Evolutionary conservation across 2,888 invertebrate genomes (phyloP).

Genomic region (Lasiommata megera): DNA sequence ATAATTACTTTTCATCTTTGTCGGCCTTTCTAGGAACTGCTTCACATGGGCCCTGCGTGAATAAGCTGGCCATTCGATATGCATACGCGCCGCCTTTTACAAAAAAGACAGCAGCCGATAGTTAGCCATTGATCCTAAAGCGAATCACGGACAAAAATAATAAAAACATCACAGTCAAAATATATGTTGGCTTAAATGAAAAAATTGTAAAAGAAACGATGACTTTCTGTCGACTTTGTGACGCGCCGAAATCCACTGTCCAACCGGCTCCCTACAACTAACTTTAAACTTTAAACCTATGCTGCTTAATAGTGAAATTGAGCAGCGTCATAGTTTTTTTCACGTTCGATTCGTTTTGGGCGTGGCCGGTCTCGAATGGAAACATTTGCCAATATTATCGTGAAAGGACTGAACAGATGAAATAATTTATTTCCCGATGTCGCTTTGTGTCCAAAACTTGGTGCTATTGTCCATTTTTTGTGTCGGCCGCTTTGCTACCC

Average conservation of each 20-base stretch:
- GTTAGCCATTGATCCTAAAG: slow-evolving; percentile 59
- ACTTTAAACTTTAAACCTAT: slow-evolving; percentile 33
- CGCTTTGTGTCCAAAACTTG: slow-evolving; percentile 78
- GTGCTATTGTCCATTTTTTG: slow-evolving; percentile 73
- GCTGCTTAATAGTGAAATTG: slow-evolving; percentile 27
- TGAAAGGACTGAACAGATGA: slow-evolving; percentile 79
- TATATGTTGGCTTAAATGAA: slow-evolving; percentile 71
- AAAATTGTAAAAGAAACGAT: slow-evolving; percentile 69
- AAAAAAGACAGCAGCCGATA: slow-evolving; percentile 53
- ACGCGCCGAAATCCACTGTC: slow-evolving; percentile 57
- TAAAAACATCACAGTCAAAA: slow-evolving; percentile 82
- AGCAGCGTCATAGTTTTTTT: slow-evolving; percentile 39
- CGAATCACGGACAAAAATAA: slow-evolving; percentile 78
- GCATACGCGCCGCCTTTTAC: slow-evolving; percentile 62
- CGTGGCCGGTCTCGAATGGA: slow-evolving; percentile 78
- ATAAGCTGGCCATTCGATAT: slow-evolving; percentile 56
- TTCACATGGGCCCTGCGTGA: slow-evolving; percentile 40
- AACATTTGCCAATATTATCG: slow-evolving; percentile 81
- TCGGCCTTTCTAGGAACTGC: slow-evolving; percentile 65
- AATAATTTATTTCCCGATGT: slow-evolving; percentile 80
- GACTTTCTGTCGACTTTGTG: slow-evolving; percentile 74
- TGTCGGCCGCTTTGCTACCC: slow-evolving; percentile 66
- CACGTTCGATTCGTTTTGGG: slow-evolving; percentile 59
- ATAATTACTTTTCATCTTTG: slow-evolving; percentile 68
- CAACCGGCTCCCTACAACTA: slow-evolving; percentile 31